These are phyloP conservation scores for Selenia dentaria DNA, from an alignment of 2,888 invertebrate species.

Conservation along the genomic window DNA sequence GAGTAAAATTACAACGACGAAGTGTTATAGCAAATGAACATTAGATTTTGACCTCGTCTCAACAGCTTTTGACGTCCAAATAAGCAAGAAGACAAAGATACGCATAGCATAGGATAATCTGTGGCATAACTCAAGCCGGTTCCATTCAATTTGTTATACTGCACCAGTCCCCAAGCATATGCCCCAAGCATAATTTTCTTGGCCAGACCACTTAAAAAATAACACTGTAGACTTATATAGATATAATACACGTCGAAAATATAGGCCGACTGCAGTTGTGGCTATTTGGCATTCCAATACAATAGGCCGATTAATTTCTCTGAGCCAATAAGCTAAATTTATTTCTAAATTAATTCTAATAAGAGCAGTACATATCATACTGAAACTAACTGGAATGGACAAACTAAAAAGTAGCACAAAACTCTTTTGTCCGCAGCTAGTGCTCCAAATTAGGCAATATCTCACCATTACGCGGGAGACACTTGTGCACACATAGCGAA, in stretches of 20 bases:
- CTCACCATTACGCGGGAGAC: constrained; percentile 46
- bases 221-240: constrained; percentile 57
- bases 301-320: no score
- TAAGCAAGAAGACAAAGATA: constrained; percentile 47
- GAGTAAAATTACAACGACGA: no score
- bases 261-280: no score
- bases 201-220: constrained; percentile 62
- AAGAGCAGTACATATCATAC: no score
- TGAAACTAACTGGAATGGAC: no score
- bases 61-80: constrained; percentile 47
- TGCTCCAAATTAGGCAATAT: constrained; percentile 63
- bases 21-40: constrained; percentile 46
- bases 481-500: constrained; percentile 66
- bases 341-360: no score
- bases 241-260: constrained; percentile 49
- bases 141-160: constrained; percentile 58
- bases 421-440: constrained; percentile 35
- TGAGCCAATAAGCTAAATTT: no score
- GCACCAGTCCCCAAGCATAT: no score
- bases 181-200: no score
- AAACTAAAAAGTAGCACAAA: constrained; percentile 21
- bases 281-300: no score
- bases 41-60: constrained; percentile 54
- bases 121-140: constrained; percentile 31
- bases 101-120: no score